Evolutionary conservation across 2,888 invertebrate genomes (phyloP).

Genomic region (Corythucha ciliata): DNA sequence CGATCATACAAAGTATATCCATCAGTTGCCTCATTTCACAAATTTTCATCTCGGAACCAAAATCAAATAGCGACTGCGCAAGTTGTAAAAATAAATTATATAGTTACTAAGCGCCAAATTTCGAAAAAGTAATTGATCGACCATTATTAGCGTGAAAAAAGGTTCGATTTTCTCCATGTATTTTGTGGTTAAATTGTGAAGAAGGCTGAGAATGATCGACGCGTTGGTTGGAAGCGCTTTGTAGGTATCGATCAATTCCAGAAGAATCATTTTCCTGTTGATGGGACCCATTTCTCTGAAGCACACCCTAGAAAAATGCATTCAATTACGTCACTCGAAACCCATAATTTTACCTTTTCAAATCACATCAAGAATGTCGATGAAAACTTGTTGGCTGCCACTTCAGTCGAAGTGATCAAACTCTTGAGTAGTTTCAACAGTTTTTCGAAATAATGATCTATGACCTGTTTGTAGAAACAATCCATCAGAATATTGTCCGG

Average conservation of each 20-base stretch:
- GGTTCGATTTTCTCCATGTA: constrained; percentile 34
- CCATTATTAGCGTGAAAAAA: constrained; percentile 33
- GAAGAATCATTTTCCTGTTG: constrained; percentile 34
- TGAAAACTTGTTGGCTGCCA: too few species aligned
- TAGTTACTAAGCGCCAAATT: background rate
- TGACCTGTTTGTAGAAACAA: too few species aligned
- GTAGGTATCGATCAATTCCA: constrained; percentile 34
- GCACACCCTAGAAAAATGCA: constrained; percentile 32
- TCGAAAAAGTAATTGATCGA: constrained; percentile 13
- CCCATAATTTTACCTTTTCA: too few species aligned
- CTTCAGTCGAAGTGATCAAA: too few species aligned
- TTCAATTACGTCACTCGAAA: too few species aligned
- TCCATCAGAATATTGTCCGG: too few species aligned
- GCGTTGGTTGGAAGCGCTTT: constrained; percentile 31
- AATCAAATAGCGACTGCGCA: constrained; percentile 59
- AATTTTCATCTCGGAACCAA: constrained; percentile 61
- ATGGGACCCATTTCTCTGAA: constrained; percentile 33
- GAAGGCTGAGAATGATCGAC: constrained; percentile 33
- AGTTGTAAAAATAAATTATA: constrained; percentile 12
- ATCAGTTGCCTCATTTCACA: constrained; percentile 66
- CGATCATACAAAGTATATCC: constrained; percentile 66
- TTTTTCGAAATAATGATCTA: constrained; percentile 28
- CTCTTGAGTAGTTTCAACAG: constrained; percentile 34
- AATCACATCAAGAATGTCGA: too few species aligned
- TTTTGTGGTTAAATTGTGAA: constrained; percentile 31